Evolutionary conservation across 2,888 invertebrate genomes (phyloP).

Genomic region (Hetaerina titia): DNA sequence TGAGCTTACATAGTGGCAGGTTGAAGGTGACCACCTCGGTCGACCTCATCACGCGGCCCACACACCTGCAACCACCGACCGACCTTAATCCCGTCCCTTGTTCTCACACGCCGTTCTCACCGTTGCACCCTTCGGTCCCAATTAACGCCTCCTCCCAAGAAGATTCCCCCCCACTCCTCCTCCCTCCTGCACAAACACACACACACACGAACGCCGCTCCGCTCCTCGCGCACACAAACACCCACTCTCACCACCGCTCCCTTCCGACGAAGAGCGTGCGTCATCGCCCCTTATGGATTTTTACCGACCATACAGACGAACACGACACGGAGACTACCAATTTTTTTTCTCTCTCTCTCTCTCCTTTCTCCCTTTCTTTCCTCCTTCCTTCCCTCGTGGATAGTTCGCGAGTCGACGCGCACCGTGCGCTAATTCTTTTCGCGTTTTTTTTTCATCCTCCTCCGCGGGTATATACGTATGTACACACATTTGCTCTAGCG

Average conservation of each 20-base stretch:
- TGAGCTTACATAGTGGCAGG: background rate
- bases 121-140: conserved; percentile 10
- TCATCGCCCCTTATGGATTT: background rate
- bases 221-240: background rate
- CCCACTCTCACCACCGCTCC: background rate
- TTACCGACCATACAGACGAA: background rate
- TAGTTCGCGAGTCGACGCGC: background rate
- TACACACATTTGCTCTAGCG: too few relatives aligned
- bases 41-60: background rate
- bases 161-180: too few relatives aligned
- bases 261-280: background rate
- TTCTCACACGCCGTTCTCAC: background rate
- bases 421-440: background rate
- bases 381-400: background rate
- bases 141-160: background rate
- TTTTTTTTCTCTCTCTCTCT: background rate
- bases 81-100: background rate
- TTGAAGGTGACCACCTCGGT: background rate
- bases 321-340: background rate
- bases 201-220: background rate
- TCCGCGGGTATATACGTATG: background rate
- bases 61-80: background rate
- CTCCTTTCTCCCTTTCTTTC: background rate
- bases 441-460: background rate
- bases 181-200: background rate